Evolutionary conservation across 2,888 invertebrate genomes (phyloP), one percentile per base, ranked within the genome.

Genomic region (Anaspis maculata): DNA sequence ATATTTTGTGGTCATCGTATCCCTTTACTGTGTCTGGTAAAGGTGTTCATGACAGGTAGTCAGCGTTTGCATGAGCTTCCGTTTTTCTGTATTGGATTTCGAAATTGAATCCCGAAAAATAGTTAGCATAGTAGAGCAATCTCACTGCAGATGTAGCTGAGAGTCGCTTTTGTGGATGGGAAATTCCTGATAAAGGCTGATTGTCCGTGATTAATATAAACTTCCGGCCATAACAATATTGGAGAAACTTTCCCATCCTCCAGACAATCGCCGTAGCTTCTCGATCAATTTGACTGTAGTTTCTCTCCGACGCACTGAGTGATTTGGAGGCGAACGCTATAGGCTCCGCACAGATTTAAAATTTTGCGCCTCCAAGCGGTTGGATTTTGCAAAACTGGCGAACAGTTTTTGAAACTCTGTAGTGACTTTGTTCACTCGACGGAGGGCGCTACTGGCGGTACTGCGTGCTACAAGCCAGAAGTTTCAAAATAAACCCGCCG

Each of bases 191-290:
- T n/a, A 45, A 25, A 4, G 43, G 43, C 21, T 37, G 29, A 28
- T 45, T 39, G 19, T 44, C 42, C 10, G 32, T 32, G 6, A 42
- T 30, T 1, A 42, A 21, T 10, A 26, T 37, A 22, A 41, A 39
- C 19, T 41, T 36, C 27, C 33, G 11, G 6, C 41, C 42, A 19
- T 39, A 41, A 6, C 26, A 26, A 15, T 41, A 43, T 14, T 14
- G 14, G 27, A 34, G 37, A 26, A 41, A 41, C 32, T 38, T 34
- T 12, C 32, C 19, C n/a, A 37, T 16, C 7, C 29, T 31, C 23
- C 16, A 37, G 13, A 29, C 15, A 9, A 42, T 35, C 15, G 35
- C 51, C 13, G 53, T 42, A 2, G 59, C 63, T 45, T 64, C 62
- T 41, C 57, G 54, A 29, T 64, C 59, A 9, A 61, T 41, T 21